Conservation (phyloP, 2,797 vertebrate species). For the Rhinoraja longicauda region DNA sequence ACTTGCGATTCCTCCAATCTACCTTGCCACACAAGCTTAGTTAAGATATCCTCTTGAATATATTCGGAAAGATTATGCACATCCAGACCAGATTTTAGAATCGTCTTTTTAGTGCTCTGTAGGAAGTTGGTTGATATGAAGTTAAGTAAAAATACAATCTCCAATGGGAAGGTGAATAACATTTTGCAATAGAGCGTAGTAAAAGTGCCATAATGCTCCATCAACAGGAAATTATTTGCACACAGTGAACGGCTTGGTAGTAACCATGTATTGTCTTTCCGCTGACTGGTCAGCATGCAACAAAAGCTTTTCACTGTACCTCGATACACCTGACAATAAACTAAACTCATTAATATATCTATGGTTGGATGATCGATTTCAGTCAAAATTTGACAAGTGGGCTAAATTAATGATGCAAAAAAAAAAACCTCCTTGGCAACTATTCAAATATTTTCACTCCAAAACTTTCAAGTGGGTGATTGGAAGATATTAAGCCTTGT, state of each 20-base stretch:
- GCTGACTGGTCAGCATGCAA: no score
- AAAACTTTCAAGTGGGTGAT: neutral
- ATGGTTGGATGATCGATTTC: neutral
- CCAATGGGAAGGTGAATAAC: neutral
- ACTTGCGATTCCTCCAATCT: neutral
- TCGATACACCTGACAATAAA: no score
- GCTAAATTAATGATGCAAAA: neutral
- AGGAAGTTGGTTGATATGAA: neutral
- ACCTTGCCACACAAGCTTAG: neutral
- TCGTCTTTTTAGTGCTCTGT: neutral
- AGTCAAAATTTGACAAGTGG: neutral
- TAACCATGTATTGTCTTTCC: no score
- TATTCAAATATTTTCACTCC: neutral
- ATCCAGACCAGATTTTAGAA: neutral
- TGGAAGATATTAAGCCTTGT: neutral
- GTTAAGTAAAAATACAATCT: neutral
- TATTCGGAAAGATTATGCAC: neutral
- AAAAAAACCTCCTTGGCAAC: neutral
- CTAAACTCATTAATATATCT: no score
- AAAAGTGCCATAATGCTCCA: neutral
- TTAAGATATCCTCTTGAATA: neutral
- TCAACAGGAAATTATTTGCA: no score
- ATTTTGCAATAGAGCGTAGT: neutral
- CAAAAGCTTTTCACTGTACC: no score
- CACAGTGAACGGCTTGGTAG: no score